Conservation (phyloP, 2,113 vertebrate species). For the Camelus dromedarius region DNA sequence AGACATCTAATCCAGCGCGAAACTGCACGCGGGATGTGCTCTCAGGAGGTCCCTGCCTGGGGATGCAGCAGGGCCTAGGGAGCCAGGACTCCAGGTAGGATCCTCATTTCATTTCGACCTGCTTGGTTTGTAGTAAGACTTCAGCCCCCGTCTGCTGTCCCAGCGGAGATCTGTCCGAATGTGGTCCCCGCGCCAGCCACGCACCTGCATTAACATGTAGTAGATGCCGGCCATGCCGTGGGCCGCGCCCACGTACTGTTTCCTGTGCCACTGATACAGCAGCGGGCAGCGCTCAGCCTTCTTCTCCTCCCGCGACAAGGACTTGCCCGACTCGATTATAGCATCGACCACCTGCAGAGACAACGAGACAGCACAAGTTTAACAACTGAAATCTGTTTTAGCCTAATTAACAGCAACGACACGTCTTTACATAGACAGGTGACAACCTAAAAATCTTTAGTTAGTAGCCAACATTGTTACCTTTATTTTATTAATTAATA, state of each 20-base stretch:
- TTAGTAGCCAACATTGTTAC: background rate
- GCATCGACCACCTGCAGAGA: constrained; percentile 90
- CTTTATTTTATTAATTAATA: constrained; percentile 48
- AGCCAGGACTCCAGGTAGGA: background rate
- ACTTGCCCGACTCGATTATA: constrained; percentile 95
- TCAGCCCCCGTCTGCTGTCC: background rate
- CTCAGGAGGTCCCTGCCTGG: background rate
- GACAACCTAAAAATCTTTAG: background rate
- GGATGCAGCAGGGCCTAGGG: background rate
- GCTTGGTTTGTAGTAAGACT: background rate
- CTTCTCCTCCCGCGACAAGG: constrained; percentile 92
- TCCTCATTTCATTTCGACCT: background rate
- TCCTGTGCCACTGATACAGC: constrained; percentile 97
- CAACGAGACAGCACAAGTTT: background rate
- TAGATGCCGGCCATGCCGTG: constrained; percentile 97
- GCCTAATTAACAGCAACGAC: background rate
- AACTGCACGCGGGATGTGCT: background rate
- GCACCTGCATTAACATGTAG: constrained; percentile 96
- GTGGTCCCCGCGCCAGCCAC: background rate
- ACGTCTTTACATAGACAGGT: background rate
- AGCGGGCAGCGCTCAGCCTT: constrained; percentile 96
- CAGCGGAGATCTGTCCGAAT: too few relatives aligned
- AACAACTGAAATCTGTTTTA: background rate
- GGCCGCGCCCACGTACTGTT: constrained; percentile 97
- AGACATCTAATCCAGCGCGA: background rate